Evolutionary conservation across 2,113 vertebrate species (phyloP).

Genomic region (Myotis brandtii): DNA sequence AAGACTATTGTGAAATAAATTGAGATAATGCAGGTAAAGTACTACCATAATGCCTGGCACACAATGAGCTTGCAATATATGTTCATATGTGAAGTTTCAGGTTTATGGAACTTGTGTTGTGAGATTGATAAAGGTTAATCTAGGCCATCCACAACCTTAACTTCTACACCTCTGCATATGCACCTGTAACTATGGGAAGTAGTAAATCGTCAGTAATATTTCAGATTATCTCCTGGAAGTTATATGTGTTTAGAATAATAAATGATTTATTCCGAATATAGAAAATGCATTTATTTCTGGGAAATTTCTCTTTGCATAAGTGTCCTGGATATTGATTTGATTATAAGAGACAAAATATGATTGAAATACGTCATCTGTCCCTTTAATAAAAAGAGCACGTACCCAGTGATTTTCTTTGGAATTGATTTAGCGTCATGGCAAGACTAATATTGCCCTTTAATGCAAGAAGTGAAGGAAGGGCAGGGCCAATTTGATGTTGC

Average conservation of each 20-base stretch:
- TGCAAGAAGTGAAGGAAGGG: slow-evolving; percentile 59
- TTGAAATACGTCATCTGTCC: slow-evolving; percentile 72
- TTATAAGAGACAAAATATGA: slow-evolving; percentile 73
- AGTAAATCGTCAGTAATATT: slow-evolving; percentile 49
- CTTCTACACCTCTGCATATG: neutral
- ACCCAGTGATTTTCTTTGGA: slow-evolving; percentile 65
- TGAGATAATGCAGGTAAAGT: neutral
- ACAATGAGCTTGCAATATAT: rapidly evolving
- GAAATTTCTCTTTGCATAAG: slow-evolving; percentile 68
- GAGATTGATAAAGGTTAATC: neutral
- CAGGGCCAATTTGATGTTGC: slow-evolving; percentile 45
- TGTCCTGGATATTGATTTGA: slow-evolving; percentile 75
- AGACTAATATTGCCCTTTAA: slow-evolving; percentile 68
- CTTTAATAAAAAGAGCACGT: slow-evolving; percentile 69
- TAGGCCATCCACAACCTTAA: neutral
- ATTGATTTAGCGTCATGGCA: slow-evolving; percentile 66
- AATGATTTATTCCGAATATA: slow-evolving; percentile 63
- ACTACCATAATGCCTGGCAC: neutral
- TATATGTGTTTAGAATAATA: slow-evolving; percentile 62
- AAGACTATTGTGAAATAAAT: neutral
- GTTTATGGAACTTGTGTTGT: neutral
- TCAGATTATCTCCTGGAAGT: slow-evolving; percentile 62
- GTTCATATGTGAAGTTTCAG: neutral
- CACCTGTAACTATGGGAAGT: neutral
- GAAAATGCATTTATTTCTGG: slow-evolving; percentile 74